Evolutionary conservation across 2,113 vertebrate species (phyloP), one percentile per base, ranked within the genome.

Genomic region (Xiphias gladius): DNA sequence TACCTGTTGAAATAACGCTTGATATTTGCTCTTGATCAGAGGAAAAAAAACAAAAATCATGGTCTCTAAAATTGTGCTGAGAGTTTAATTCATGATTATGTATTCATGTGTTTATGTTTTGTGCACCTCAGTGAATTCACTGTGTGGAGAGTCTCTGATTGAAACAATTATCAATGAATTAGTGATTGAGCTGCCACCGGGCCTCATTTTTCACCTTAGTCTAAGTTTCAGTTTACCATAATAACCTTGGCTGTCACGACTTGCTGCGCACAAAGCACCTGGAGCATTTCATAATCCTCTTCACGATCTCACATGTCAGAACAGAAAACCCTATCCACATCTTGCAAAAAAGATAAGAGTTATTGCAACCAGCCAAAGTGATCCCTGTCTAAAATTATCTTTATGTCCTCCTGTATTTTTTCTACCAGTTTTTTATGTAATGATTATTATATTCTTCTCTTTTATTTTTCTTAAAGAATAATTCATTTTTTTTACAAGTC

Each of bases 121-220:
- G 37, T 20, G 7, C 3, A 58, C 14, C 28, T 8, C 11, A 2
- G 48, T 28, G 13, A 43, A 19, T 62, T 14, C 20, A 19, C 43
- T 28, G 9, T 41, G 9, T 41, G 22, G 37, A 41, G 8, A 59
- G 11, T 37, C 32, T 62, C 20, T 50, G 0, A 61, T 22, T n/a
- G 24, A 74, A 58, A 54, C 14, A 69, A 32, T 43, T 19, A 55
- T 43, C 14, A 71, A 71, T 37, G 22, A 59, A n/a, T n/a, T 20
- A 61, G 10, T 32, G 32, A 54, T 41, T 67, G 16, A 80, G 58
- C 39, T 59, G 62, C 66, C 70, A 64, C 3, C 12, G 7, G 24
- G 48, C 37, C 16, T 71, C 14, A 57, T 72, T 64, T 72, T 57
- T 24, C 58, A 63, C 37, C 37, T 39, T 7, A 39, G 37, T 6